phyloP scores from a whole-genome alignment of 2,797 vertebrate species.

The Perodicticus potto region DNA sequence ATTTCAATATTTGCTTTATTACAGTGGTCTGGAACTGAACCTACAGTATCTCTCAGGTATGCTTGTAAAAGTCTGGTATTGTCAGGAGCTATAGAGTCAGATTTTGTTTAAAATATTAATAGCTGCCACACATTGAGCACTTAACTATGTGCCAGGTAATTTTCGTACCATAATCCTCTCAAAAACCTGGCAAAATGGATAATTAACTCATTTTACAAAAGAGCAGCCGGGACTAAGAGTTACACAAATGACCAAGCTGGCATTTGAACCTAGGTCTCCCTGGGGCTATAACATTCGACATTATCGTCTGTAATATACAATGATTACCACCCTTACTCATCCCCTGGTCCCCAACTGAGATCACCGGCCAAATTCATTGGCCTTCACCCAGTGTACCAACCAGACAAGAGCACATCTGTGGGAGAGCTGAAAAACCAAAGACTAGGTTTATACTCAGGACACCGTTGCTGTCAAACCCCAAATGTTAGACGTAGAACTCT shows the following conservation, averaged over 20 bases:
- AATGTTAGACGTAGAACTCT: not conserved
- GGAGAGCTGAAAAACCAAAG: not conserved
- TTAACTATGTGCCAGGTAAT: not conserved
- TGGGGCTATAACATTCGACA: not conserved
- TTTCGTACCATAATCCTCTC: not conserved
- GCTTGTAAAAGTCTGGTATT: not conserved
- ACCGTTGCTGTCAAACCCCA: not conserved
- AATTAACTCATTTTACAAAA: not conserved
- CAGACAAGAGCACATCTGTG: not conserved
- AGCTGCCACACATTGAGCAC: not conserved
- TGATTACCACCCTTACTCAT: not conserved
- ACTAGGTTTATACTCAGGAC: not conserved
- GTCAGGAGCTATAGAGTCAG: not conserved
- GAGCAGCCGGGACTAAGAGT: not conserved
- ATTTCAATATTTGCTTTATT: not conserved
- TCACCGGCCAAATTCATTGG: not conserved
- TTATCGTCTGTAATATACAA: not conserved
- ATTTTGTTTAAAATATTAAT: slow-evolving; percentile 31
- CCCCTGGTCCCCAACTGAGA: not conserved
- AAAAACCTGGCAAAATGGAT: not conserved
- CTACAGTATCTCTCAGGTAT: not conserved
- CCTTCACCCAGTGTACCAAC: not conserved
- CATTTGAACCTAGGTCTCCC: not conserved
- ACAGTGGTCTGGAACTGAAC: not conserved
- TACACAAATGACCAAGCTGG: not conserved